A percentile compares a stretch with the other conserved stretches of the same genome.
These are phyloP conservation scores for Megaustenia siamemsis DNA, from an alignment of 2,888 invertebrate genomes.

Conservation along the genomic window DNA sequence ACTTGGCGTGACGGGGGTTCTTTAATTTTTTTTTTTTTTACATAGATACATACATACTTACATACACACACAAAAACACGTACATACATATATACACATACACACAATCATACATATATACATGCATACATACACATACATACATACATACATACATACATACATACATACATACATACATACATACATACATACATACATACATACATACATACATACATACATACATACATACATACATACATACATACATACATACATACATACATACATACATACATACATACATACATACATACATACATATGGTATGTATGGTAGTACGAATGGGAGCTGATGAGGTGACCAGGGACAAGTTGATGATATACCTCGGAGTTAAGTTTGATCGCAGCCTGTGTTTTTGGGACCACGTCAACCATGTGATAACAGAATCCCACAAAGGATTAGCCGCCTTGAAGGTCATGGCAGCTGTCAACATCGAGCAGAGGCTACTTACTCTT, in stretches of 20 bases:
- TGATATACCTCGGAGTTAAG: too few relatives aligned
- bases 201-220: conserved; percentile 15
- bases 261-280: conserved; percentile 40
- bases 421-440: too few relatives aligned
- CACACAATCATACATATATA: background rate
- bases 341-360: too few relatives aligned
- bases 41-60: background rate
- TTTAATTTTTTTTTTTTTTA: too few relatives aligned
- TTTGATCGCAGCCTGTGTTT: too few relatives aligned
- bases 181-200: conserved; percentile 9
- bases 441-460: too few relatives aligned
- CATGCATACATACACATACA: background rate
- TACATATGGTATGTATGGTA: background rate
- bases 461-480: too few relatives aligned
- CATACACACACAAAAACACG: background rate
- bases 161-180: background rate
- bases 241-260: conserved; percentile 40
- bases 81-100: background rate
- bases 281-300: conserved; percentile 39
- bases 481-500: too few relatives aligned
- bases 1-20: too few relatives aligned
- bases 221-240: conserved; percentile 29
- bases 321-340: too few relatives aligned
- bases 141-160: conserved; percentile 11
- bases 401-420: too few relatives aligned